Conservation (phyloP, 2,888 invertebrate genomes). For the Caenorhabditis afra region DNA sequence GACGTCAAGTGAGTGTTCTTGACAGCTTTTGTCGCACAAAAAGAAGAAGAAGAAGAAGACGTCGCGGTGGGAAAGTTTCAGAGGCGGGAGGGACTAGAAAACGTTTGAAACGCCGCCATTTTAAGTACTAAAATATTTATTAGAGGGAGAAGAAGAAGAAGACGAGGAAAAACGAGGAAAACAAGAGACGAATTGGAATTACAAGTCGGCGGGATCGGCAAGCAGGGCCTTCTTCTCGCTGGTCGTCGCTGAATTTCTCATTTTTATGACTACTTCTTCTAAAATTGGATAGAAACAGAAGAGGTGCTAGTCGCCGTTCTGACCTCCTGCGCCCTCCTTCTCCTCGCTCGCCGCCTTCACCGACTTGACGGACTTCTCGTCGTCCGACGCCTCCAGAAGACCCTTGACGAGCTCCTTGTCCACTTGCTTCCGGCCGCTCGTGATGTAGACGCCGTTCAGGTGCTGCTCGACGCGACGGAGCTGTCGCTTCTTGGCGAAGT, state of each 20-base stretch:
- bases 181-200: neutral
- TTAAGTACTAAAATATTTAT: no score
- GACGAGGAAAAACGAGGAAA: no score
- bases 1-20: constrained; percentile 46
- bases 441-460: constrained; percentile 59
- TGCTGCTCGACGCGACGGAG: constrained; percentile 65
- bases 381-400: constrained; percentile 51
- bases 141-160: no score
- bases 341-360: constrained; percentile 40
- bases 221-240: constrained; percentile 59
- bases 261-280: constrained; percentile 53
- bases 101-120: no score
- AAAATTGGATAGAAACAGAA: constrained; percentile 48
- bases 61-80: neutral
- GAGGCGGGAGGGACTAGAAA: neutral
- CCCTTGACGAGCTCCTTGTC: constrained; percentile 54
- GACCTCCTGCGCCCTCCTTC: constrained; percentile 46
- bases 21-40: constrained; percentile 30
- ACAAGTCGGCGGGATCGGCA: constrained; percentile 52
- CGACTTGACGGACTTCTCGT: constrained; percentile 50
- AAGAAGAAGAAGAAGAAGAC: neutral
- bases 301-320: constrained; percentile 39
- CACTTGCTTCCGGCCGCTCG: constrained; percentile 32
- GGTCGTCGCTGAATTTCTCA: constrained; percentile 56
- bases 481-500: constrained; percentile 63